phyloP scores from a whole-genome alignment of 2,888 invertebrate genomes.

The Hyalella azteca region DNA sequence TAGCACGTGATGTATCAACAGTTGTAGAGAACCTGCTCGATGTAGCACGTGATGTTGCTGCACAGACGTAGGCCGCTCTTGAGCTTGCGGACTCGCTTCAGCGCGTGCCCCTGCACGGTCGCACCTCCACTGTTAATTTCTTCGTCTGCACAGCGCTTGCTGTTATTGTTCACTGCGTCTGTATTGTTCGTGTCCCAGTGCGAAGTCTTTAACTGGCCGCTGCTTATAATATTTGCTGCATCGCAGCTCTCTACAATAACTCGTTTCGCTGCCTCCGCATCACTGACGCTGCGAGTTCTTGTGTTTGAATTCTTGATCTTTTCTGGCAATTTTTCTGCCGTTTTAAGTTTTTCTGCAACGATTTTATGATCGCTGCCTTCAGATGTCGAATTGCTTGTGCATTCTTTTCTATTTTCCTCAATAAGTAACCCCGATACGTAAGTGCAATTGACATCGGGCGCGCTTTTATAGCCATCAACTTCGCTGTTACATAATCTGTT shows the following conservation, averaged over 20 bases:
- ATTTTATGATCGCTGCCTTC: no score
- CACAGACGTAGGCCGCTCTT: conserved; percentile 51
- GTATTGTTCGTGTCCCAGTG: not conserved
- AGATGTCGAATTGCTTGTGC: no score
- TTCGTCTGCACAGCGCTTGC: not conserved
- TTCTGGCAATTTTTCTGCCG: no score
- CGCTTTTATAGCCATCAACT: no score
- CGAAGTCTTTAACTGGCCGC: not conserved
- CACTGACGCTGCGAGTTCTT: no score
- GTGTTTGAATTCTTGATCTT: no score
- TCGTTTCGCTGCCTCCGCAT: not conserved
- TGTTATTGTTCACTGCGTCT: not conserved
- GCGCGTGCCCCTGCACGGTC: conserved; percentile 30
- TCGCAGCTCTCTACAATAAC: not conserved
- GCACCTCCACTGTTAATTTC: conserved; percentile 23
- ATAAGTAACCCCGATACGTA: no score
- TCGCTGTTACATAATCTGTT: no score
- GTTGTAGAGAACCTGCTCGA: conserved; percentile 57
- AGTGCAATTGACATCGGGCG: no score
- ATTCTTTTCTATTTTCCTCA: no score
- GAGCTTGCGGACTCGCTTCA: conserved; percentile 48
- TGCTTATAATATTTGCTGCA: not conserved
- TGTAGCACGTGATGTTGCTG: conserved; percentile 56
- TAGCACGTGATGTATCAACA: conserved; percentile 50
- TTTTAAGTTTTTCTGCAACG: no score